phyloP scores from a whole-genome alignment of 2,797 vertebrate genomes.

The Sebastes trivittatus region DNA sequence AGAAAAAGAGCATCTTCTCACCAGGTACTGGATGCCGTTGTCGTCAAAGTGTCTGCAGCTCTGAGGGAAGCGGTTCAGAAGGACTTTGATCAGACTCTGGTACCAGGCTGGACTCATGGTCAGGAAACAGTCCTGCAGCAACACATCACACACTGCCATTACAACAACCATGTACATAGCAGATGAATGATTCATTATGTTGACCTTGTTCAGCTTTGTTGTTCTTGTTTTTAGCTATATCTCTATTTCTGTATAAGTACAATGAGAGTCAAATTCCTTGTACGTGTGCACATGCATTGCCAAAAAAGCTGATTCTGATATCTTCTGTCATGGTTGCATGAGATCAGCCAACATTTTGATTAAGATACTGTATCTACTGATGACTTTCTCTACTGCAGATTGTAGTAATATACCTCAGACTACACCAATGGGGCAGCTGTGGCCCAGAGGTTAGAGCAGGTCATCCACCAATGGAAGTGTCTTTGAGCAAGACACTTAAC shows the following conservation, averaged over 20 bases:
- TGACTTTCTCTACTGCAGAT: background rate
- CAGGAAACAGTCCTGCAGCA: slow-evolving; percentile 91
- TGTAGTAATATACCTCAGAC: background rate
- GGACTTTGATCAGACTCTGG: slow-evolving; percentile 96
- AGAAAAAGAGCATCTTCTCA: slow-evolving; percentile 67
- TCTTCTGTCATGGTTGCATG: background rate
- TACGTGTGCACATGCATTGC: too few relatives aligned
- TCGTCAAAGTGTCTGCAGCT: slow-evolving; percentile 97
- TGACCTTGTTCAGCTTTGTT: too few relatives aligned
- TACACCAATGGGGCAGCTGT: too few relatives aligned
- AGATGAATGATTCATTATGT: background rate
- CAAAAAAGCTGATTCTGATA: too few relatives aligned
- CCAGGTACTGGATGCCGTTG: slow-evolving; percentile 93
- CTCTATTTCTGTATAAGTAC: too few relatives aligned
- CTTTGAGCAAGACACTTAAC: too few relatives aligned
- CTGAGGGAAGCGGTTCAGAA: slow-evolving; percentile 94
- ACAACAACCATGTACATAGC: background rate
- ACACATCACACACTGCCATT: slow-evolving; percentile 1
- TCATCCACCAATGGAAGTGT: too few relatives aligned
- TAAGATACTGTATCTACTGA: background rate
- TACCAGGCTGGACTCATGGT: slow-evolving; percentile 98
- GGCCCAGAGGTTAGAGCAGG: too few relatives aligned
- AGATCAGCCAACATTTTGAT: background rate
- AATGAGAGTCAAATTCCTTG: too few relatives aligned
- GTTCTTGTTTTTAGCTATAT: too few relatives aligned